Evolutionary conservation across 2,888 invertebrate genomes (phyloP), one percentile per base, ranked within the genome.

Genomic region (Chrysina gloriosa): DNA sequence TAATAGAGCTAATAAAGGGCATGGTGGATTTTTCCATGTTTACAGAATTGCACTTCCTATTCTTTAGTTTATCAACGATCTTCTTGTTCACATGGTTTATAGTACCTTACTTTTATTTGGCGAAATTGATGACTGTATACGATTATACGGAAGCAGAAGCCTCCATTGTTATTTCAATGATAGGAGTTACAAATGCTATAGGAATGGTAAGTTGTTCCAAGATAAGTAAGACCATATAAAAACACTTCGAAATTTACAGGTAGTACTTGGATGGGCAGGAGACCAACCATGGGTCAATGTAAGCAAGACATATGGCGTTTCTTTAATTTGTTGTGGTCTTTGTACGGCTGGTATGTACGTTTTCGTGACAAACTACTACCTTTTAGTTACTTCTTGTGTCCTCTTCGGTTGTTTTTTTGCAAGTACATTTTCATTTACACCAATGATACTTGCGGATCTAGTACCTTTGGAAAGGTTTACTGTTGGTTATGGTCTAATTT

Each of bases 51-150:
- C 92, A 93, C 74, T 95, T 94, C 83, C 86, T 93, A 72, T 85
- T 94, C 48, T 89, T 96, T 79, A 93, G 94, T 65, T 79, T 95
- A 11, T 94, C 96, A 63, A 96, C 96, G 72, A 90, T 96, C 75
- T 86, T 96, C 63, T 87, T 97, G 61, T 97, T 97, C 84, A 90
- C 92, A 77, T 96, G 96, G 93, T 94, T 94, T 83, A 97, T 98
- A 78, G 94, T 97, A 67, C 96, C 97, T 9, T 98, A 98, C 84
- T 94, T 97, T 81, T 97, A 96, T 83, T 86, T 97, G 70, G 92
- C 93, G 64, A 96, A 97, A 77, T 91, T 93, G 80, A 91, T 95
- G 85, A 87, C 88, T 31, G 87, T 89, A 6, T 86, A 89, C 70
- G 89, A 89, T 0, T 93, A 92, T 75, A 86, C 85, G 1, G 91